Evolutionary conservation across 2,113 vertebrate genomes (phyloP), one percentile per base, ranked within the genome.

Genomic region (Gracilinanus agilis): DNA sequence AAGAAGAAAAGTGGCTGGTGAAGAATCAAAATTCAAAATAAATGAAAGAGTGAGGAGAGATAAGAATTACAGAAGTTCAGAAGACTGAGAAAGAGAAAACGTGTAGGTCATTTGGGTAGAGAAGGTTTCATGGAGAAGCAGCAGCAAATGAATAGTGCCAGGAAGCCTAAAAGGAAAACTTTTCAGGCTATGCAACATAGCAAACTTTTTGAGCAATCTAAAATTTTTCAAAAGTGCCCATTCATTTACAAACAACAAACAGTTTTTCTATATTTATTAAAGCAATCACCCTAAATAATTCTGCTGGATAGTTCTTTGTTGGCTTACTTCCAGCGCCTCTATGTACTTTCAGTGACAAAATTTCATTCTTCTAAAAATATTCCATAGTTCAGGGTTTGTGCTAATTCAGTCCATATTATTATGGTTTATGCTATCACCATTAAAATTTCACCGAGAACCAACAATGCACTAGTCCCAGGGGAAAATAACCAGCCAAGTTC

Each of bases 371-470:
- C 40, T 11, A 61, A 4, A 40, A 83, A 83, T 83, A 83, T 83
- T 44, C 83, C 94, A 44, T 9, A 6, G 49, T 6, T 89, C 1
- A 93, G 34, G 91, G 67, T 25, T 53, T 54, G 10, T 54, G 44
- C 25, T 67, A 34, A 67, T 94, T 92, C 24, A 3, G 34, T 44
- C 6, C 16, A 90, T 29, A 11, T 24, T 12, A 27, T 2, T 53
- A 16, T 16, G 11, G 53, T 92, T 92, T 88, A 88, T 34, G 83
- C 89, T 53, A 21, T 13, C 61, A 90, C 34, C 54, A 24, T 40
- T 49, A 44, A 95, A 90, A 56, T 92, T 67, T 44, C 75, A 83
- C 67, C 21, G 2, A 90, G 75, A 88, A 58, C 25, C 94, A 23
- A 29, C 44, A 61, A 24, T 23, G 40, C 9, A 3, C 34, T 9